phyloP scores from a whole-genome alignment of 2,888 invertebrate species.

The Sturmia bella region DNA sequence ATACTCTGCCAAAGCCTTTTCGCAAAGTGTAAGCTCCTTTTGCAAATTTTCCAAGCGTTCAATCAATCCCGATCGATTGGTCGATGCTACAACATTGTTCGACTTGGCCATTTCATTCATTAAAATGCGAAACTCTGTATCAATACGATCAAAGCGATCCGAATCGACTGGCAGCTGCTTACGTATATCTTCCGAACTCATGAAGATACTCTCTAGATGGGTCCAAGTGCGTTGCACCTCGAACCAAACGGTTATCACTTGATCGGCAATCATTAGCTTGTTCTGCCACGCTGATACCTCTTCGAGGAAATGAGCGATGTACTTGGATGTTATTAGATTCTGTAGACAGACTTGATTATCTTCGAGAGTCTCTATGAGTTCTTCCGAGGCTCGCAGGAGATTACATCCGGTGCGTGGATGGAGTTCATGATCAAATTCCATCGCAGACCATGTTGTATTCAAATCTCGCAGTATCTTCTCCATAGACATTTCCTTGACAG shows the following conservation, averaged over 20 bases:
- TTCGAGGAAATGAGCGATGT: conserved; percentile 96
- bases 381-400: conserved; percentile 94
- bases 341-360: conserved; percentile 98
- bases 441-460: conserved; percentile 92
- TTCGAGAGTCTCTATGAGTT: conserved; percentile 97
- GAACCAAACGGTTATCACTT: conserved; percentile 95
- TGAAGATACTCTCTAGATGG: conserved; percentile 98
- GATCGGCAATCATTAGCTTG: conserved; percentile 95
- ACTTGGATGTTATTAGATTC: conserved; percentile 98
- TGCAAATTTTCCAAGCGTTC: conserved; percentile 91
- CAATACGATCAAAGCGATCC: conserved; percentile 94
- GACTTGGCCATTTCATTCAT: conserved; percentile 82
- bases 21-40: conserved; percentile 93
- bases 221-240: conserved; percentile 99
- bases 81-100: conserved; percentile 93
- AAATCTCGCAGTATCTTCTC: conserved; percentile 96
- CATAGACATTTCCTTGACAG: conserved; percentile 99
- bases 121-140: conserved; percentile 91
- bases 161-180: conserved; percentile 97
- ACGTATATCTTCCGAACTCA: conserved; percentile 98
- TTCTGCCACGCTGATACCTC: conserved; percentile 98
- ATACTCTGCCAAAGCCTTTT: conserved; percentile 98
- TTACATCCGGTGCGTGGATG: conserved; percentile 94
- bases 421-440: conserved; percentile 95
- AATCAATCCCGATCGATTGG: conserved; percentile 92